phyloP scores from a whole-genome alignment of 2,888 invertebrate genomes.

The Neelides folsomi region DNA sequence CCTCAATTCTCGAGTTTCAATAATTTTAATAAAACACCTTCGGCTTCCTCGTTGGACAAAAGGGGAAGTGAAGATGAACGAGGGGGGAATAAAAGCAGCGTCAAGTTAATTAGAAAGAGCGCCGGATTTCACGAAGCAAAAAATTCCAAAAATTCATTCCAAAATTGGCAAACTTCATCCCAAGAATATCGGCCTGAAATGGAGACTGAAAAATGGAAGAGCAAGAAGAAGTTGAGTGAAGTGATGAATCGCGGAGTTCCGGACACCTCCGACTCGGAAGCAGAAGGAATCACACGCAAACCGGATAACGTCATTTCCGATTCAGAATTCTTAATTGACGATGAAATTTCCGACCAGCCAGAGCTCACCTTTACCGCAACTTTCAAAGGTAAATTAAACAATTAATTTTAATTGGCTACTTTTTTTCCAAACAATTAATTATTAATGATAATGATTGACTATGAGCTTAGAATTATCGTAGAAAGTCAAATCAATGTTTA shows the following conservation, averaged over 20 bases:
- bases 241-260: background rate
- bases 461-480: too few relatives aligned
- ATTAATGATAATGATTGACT: too few relatives aligned
- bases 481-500: too few relatives aligned
- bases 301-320: slow-evolving; percentile 23
- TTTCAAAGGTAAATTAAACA: slow-evolving; percentile 19
- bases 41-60: slow-evolving; percentile 3
- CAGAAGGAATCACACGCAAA: slow-evolving; percentile 7
- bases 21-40: slow-evolving; percentile 11
- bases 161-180: too few relatives aligned
- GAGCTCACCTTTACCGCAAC: slow-evolving; percentile 50
- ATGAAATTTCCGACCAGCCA: slow-evolving; percentile 83
- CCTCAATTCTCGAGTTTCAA: too few relatives aligned
- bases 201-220: background rate
- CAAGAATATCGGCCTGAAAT: too few relatives aligned
- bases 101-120: too few relatives aligned
- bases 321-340: slow-evolving; percentile 63
- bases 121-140: too few relatives aligned
- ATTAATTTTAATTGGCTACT: background rate
- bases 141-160: too few relatives aligned
- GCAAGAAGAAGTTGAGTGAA: background rate
- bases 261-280: background rate
- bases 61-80: slow-evolving; percentile 1
- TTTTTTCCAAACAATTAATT: background rate
- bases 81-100: too few relatives aligned